These are phyloP conservation scores for Albula goreensis DNA, from an alignment of 2,113 vertebrate species.

Conservation along the genomic window DNA sequence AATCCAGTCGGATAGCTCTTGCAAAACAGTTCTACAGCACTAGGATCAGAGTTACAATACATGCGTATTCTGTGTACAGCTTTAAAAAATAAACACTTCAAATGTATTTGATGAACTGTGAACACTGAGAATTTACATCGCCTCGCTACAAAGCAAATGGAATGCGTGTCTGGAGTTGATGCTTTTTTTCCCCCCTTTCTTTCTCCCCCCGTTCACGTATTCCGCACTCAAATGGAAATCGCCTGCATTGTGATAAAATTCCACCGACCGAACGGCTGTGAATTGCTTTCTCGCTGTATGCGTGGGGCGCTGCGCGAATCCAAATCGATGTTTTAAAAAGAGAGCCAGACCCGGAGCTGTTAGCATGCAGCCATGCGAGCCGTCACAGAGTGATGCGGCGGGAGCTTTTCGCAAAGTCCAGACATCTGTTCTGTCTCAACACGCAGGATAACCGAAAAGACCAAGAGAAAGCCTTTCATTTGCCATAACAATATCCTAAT, in stretches of 20 bases:
- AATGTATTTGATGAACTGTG: background rate
- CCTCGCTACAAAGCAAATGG: background rate
- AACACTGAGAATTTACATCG: background rate
- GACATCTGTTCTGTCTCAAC: constrained; percentile 34
- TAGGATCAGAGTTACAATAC: background rate
- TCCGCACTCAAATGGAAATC: constrained; percentile 34
- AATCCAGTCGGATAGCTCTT: background rate
- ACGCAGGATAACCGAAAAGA: constrained; percentile 31
- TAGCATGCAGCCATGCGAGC: background rate
- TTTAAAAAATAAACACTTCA: background rate
- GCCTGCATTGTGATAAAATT: constrained; percentile 30
- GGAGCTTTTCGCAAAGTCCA: constrained; percentile 12
- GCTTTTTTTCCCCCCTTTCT: background rate
- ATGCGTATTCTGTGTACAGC: background rate
- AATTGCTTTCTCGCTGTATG: background rate
- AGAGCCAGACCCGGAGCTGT: background rate
- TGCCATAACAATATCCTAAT: constrained; percentile 19
- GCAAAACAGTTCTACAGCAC: background rate
- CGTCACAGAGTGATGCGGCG: background rate
- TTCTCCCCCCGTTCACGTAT: background rate
- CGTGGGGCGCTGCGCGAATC: background rate
- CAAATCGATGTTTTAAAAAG: constrained; percentile 18
- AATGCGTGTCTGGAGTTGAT: background rate
- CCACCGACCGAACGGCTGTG: constrained; percentile 35
- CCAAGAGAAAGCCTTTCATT: constrained; percentile 31